Conservation (phyloP, 2,888 invertebrate species). For the Andrena camellia region DNA sequence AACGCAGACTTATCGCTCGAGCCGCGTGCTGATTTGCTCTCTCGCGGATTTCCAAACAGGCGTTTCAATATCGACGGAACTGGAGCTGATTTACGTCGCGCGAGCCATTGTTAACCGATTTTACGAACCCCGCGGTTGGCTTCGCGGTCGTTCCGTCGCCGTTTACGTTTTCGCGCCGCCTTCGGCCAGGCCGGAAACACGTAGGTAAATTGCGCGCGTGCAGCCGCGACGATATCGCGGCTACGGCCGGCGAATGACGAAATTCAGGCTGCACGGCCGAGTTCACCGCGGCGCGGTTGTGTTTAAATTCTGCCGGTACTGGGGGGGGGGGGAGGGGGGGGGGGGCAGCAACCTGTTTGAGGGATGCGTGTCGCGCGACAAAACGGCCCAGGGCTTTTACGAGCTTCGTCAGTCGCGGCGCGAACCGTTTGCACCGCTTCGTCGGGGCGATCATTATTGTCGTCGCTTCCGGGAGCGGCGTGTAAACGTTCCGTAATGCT, state of each 20-base stretch:
- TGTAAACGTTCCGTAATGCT: conserved; percentile 7
- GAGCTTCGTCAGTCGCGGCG: conserved; percentile 20
- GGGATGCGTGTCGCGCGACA: conserved; percentile 22
- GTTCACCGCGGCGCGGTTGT: not conserved
- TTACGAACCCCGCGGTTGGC: conserved; percentile 5
- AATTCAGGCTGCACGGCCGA: not conserved
- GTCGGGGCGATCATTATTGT: conserved; percentile 10
- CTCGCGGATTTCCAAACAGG: not conserved
- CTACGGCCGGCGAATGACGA: not conserved
- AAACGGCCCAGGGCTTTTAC: conserved; percentile 15
- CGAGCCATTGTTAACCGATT: conserved; percentile 23
- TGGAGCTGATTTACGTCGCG: conserved; percentile 1
- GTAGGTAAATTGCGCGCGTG: conserved; percentile 1
- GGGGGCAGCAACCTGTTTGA: conserved; percentile 55
- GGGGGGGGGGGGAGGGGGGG: not conserved
- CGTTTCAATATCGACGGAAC: conserved; percentile 1
- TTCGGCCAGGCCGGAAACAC: not conserved
- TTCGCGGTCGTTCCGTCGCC: not conserved
- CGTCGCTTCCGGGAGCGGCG: conserved; percentile 43
- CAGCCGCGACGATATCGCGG: conserved; percentile 1
- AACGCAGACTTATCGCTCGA: not conserved
- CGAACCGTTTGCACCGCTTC: not conserved
- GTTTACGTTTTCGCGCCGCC: not conserved
- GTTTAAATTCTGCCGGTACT: conserved; percentile 22
- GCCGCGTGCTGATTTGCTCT: not conserved